Evolutionary conservation across 2,113 vertebrate species (phyloP).

Genomic region (Perognathus longimembris): DNA sequence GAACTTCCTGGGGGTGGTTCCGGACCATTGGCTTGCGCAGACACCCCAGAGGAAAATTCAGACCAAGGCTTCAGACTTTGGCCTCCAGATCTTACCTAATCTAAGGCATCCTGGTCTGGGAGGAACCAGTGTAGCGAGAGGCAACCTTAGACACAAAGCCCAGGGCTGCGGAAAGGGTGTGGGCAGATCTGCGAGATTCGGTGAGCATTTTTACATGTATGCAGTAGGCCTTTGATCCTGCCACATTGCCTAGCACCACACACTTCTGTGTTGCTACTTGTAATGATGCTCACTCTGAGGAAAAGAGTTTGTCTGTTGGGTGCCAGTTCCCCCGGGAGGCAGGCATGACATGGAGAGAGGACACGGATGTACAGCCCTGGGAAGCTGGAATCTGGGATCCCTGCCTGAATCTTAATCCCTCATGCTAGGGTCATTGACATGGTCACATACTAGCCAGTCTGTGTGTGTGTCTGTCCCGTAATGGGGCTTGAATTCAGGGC

Average conservation of each 20-base stretch:
- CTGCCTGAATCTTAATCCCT: background rate
- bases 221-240: background rate
- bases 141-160: background rate
- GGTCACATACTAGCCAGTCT: background rate
- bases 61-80: background rate
- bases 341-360: background rate
- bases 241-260: background rate
- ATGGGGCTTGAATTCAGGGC: no score
- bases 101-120: background rate
- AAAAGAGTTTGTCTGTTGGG: background rate
- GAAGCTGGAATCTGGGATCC: no score
- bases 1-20: background rate
- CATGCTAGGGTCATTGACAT: rapidly evolving
- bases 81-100: background rate
- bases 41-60: background rate
- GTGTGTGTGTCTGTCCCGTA: no score
- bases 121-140: background rate
- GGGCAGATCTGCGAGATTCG: background rate
- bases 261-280: background rate
- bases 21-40: background rate
- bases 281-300: background rate
- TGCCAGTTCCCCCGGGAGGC: background rate
- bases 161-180: background rate
- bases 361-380: background rate
- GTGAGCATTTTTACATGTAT: background rate